phyloP scores from a whole-genome alignment of 2,797 vertebrate genomes.

The Australoheros facetus region DNA sequence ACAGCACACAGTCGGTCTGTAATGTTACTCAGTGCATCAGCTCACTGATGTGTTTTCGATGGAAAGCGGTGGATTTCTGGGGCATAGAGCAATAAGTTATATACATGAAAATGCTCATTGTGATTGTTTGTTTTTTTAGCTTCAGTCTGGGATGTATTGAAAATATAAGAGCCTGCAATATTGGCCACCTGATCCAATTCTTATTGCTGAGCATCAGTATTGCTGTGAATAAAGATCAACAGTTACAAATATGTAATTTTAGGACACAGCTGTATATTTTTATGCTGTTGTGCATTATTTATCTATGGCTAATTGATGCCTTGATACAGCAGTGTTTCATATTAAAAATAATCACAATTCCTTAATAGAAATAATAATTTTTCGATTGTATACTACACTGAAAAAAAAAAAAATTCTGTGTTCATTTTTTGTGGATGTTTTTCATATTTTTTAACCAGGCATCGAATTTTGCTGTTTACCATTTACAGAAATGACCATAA shows the following conservation, averaged over 20 bases:
- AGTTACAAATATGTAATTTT: accelerated
- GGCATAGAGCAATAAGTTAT: not conserved
- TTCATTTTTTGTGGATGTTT: not conserved
- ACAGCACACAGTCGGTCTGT: not conserved
- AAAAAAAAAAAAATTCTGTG: no score
- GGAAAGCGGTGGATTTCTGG: not conserved
- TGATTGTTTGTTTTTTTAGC: not conserved
- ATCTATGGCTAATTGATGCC: not conserved
- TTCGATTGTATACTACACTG: accelerated
- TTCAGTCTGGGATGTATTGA: not conserved
- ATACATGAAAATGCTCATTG: not conserved
- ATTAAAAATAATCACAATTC: not conserved
- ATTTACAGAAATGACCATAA: not conserved
- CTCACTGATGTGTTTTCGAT: constrained; percentile 1
- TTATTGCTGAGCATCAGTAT: no score
- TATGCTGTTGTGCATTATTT: not conserved
- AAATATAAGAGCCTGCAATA: accelerated
- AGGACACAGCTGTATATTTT: not conserved
- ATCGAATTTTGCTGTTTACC: not conserved
- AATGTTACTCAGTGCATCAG: not conserved
- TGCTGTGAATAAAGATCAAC: not conserved
- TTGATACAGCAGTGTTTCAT: not conserved
- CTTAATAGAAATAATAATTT: not conserved
- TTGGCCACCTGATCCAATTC: not conserved
- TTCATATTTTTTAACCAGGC: not conserved